Evolutionary conservation across 2,888 invertebrate genomes (phyloP).

Genomic region (Polyommatus iphigenia): DNA sequence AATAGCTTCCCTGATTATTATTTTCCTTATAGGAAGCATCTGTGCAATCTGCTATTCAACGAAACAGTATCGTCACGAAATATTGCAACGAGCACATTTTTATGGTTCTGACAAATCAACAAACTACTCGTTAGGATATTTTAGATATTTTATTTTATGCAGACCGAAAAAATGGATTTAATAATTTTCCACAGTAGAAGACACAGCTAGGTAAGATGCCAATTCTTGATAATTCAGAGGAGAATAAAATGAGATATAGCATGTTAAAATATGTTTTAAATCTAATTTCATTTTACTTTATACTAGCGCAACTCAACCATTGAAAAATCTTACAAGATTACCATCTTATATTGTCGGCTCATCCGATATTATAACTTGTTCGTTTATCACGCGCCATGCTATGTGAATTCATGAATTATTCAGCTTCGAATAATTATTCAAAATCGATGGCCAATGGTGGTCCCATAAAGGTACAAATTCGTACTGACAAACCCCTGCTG

Average conservation of each 20-base stretch:
- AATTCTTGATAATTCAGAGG: no score
- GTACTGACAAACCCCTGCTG: conserved; percentile 28
- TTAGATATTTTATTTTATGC: no score
- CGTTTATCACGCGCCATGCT: conserved; percentile 7
- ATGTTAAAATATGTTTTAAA: background rate
- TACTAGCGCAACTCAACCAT: background rate
- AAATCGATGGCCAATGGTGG: conserved; percentile 13
- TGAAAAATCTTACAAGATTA: background rate
- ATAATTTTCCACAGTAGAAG: no score
- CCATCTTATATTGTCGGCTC: background rate
- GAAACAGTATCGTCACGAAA: background rate
- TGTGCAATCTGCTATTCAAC: background rate
- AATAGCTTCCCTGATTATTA: conserved; percentile 23
- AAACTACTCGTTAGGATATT: background rate
- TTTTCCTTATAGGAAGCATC: background rate
- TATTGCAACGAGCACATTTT: background rate
- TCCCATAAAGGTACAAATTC: conserved; percentile 16
- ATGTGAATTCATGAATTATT: conserved; percentile 14
- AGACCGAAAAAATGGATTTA: no score
- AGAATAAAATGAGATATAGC: no score
- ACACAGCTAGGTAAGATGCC: no score
- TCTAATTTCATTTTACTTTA: background rate
- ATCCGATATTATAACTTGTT: background rate
- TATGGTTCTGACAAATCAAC: background rate
- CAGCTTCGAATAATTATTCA: conserved; percentile 11